These are phyloP conservation scores for Bembecia ichneumoniformis DNA, from an alignment of 2,888 invertebrate genomes.

Conservation along the genomic window DNA sequence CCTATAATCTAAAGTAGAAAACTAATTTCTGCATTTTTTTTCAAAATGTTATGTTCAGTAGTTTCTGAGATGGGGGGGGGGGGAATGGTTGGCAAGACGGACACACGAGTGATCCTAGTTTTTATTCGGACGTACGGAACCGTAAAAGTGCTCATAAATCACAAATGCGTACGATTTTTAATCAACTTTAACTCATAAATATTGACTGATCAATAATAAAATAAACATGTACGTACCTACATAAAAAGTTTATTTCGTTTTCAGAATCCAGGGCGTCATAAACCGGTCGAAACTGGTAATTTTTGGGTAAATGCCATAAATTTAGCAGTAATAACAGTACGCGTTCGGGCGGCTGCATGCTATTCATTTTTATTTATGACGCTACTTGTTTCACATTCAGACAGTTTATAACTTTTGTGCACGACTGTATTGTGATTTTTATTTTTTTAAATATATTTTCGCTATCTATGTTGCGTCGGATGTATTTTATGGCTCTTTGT, in stretches of 20 bases:
- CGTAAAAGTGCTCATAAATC: no score
- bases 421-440: conserved; percentile 59
- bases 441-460: conserved; percentile 43
- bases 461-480: conserved; percentile 32
- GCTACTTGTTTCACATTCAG: conserved; percentile 66
- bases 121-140: no score
- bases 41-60: no score
- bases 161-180: no score
- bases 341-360: conserved; percentile 32
- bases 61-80: no score
- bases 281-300: conserved; percentile 11
- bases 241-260: background rate
- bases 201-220: no score
- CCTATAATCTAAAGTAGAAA: no score
- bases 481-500: conserved; percentile 55
- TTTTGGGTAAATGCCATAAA: conserved; percentile 16
- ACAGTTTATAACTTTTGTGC: conserved; percentile 55
- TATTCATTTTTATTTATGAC: conserved; percentile 68
- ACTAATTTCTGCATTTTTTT: no score
- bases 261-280: conserved; percentile 38
- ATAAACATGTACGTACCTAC: no score
- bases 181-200: no score
- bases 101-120: no score
- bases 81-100: no score
- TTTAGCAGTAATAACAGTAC: conserved; percentile 30